Base-by-base conservation (phyloP, 2,113 vertebrate genomes). In the Sphaerodactylus townsendi region DNA sequence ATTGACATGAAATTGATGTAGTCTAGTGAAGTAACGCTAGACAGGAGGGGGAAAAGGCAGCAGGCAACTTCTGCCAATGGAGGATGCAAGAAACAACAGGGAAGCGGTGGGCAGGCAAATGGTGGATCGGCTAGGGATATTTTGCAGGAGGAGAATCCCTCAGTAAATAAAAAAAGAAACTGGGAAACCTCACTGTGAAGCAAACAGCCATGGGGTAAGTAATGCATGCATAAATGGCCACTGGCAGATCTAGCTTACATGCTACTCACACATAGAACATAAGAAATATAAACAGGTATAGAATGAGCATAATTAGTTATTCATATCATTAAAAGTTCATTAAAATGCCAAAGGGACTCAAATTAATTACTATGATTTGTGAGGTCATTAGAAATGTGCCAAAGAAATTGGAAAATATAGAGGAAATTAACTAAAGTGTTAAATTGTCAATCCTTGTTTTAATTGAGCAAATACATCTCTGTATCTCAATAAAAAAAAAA, bases 371-470 rank as follows among this genome's bases (percentile, higher is more conserved):
- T 90, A 76, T 83, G 17, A 69, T 39, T 71, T 82, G 13, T 88
- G 69, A 17, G 91, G 1, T 17, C 70, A 35, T 86, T 89, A 72
- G 65, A 84, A 87, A 91, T 78, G 72, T 85, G 56, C 13, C 74
- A 79, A 79, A 86, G 13, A 14, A 84, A n/a, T 41, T 71, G 68
- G 69, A 88, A 33, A 90, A 89, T 87, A 81, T 15, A 0, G 9
- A 88, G 88, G 4, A 88, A 85, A 86, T 88, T 0, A 80, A 53
- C 10, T 50, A 50, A 87, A 84, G 74, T 64, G 66, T 66, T 84
- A 56, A 59, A 84, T 86, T 87, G 77, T 73, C 11, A 50, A 82
- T 83, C 76, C 76, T 1, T 62, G 33, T 71, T 64, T 17, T 15
- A 86, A 83, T 75, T 83, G 64, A 1, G 75, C 8, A 86, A 41